Evolutionary conservation across 2,113 vertebrate genomes (phyloP), one percentile per base, ranked within the genome.

Genomic region (Perca schrenkii): DNA sequence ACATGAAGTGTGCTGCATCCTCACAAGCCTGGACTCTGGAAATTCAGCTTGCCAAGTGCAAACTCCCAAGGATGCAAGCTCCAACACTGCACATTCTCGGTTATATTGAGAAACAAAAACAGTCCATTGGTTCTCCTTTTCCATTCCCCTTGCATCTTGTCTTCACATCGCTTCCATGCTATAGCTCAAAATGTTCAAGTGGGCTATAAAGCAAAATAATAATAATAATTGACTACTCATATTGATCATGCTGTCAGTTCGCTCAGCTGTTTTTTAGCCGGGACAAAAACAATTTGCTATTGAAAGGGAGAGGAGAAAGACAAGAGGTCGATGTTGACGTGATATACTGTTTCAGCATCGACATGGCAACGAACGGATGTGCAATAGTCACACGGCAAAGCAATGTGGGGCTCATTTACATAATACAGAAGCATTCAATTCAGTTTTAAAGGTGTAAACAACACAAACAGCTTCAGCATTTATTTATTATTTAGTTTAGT

Each of bases 171-270:
- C 17, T 62, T 58, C 36, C 43, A 46, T 10, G 52, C 56, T n/a
- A 1, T 54, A 52, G 61, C 63, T 67, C 25, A 58, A 74, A 72
- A 58, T 60, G 62, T 58, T 72, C 54, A 54, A 16, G 31, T 13
- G 49, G n/a, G 46, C 36, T 5, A 49, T 74, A 31, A 74, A 66
- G 61, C 19, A 69, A 50, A 5, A 47, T 69, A 19, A 73, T 43
- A 67, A 54, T 34, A 74, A 82, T 57, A 65, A 83, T 17, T 52
- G 76, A 76, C 34, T 46, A 0, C n/a, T 68, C 17, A 16, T 77
- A 83, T 80, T 76, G 79, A 86, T 82, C 65, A 21, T 14, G 40
- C 54, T 4, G 79, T 56, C 49, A n/a, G 78, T 77, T 74, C 57
- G 11, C 75, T 74, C 81, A 25, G 66, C 77, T 86, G 66, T 77